phyloP scores from a whole-genome alignment of 2,888 invertebrate genomes.

The Dynastes hyllus region DNA sequence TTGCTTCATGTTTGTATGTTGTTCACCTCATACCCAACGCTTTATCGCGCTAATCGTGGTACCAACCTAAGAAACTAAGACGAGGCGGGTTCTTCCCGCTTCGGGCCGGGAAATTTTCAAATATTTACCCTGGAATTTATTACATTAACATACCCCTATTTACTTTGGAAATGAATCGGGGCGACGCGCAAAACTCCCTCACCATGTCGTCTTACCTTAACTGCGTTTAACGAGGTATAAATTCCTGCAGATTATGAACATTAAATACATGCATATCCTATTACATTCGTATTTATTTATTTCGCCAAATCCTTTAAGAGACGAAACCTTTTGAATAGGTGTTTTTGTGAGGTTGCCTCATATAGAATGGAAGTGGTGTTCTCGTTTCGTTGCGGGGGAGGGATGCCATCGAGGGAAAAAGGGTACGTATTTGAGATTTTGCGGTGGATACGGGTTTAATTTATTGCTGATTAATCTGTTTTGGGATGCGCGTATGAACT shows the following conservation, averaged over 20 bases:
- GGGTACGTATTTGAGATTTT: not conserved
- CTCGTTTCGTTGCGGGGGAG: too few relatives aligned
- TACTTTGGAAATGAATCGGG: conserved; percentile 32
- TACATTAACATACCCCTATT: conserved; percentile 36
- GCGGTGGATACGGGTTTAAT: conserved; percentile 8
- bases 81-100: not conserved
- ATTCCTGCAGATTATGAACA: conserved; percentile 22
- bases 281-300: conserved; percentile 13
- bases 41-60: too few relatives aligned
- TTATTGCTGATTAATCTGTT: conserved; percentile 18
- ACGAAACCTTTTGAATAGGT: not conserved
- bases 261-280: conserved; percentile 2
- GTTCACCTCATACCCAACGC: too few relatives aligned
- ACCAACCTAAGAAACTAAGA: not conserved
- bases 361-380: too few relatives aligned
- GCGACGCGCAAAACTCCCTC: not conserved
- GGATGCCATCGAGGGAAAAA: not conserved
- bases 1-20: too few relatives aligned
- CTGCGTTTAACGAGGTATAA: not conserved
- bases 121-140: conserved; percentile 44
- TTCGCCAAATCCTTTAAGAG: not conserved
- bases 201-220: not conserved
- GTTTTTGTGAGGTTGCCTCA: too few relatives aligned
- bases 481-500: not conserved
- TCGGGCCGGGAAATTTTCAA: conserved; percentile 1